These are phyloP conservation scores for Hephaestus fuliginosus DNA, from an alignment of 2,797 vertebrate genomes.

Conservation along the genomic window DNA sequence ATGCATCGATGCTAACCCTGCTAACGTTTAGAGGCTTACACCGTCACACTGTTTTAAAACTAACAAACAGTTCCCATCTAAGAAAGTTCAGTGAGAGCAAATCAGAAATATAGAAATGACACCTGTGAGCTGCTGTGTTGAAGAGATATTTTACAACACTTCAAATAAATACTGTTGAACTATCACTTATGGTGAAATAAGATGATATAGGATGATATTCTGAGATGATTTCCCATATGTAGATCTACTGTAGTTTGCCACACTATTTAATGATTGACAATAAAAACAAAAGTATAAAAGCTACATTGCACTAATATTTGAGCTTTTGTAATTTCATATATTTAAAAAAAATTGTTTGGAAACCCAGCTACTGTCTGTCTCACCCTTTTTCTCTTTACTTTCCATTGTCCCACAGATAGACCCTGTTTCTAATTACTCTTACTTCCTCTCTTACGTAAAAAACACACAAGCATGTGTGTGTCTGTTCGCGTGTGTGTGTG, in stretches of 20 bases:
- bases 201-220: not conserved
- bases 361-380: constrained; percentile 42
- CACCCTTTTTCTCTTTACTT: constrained; percentile 11
- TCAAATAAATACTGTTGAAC: not conserved
- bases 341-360: constrained; percentile 19
- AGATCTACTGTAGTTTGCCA: too few relatives aligned
- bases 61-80: not conserved
- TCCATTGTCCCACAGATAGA: constrained; percentile 46
- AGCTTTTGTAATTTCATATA: not conserved
- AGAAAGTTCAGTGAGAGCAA: not conserved
- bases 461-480: too few relatives aligned
- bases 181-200: not conserved
- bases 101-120: not conserved
- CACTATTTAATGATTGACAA: not conserved
- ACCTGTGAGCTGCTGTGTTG: not conserved
- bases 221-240: too few relatives aligned
- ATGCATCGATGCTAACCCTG: not conserved
- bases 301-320: not conserved
- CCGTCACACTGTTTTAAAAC: not conserved
- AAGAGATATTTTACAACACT: not conserved
- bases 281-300: not conserved
- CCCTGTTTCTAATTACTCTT: constrained; percentile 63
- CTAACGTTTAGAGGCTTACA: too few relatives aligned
- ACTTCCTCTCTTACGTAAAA: constrained; percentile 61
- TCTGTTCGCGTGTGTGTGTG: not conserved